Base-by-base conservation (phyloP, 1,140 invertebrate genomes). In the Whitmania pigra region DNA sequence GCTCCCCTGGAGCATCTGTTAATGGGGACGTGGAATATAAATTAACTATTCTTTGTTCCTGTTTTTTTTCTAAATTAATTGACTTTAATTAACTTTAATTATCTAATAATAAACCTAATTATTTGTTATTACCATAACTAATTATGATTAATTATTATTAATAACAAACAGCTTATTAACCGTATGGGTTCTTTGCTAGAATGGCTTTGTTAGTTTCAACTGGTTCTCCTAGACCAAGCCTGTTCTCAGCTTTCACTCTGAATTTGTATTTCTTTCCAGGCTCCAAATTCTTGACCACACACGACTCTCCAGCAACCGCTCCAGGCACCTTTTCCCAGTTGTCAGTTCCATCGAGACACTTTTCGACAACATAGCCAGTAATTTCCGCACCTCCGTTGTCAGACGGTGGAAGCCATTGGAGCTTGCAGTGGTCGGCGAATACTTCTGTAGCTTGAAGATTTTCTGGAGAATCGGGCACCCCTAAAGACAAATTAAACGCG, bases 361-460 rank as follows among this genome's bases (percentile, higher is more conserved):
- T 91, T 84, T 97, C 93, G 73, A 97, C 87, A 36, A 96, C 87
- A 82, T 99, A 96, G 83, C 92, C 94, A 74, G 90, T 93, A 69
- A 99, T 90, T 75, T 95, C 93, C 75, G 91, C 90, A 74, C 95
- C 96, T 77, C 95, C 95, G 83, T 97, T 89, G 81, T 99, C 95
- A 73, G 85, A 83, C 18, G 96, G 94, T 78, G 90, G 88, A 77
- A 90, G 89, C 96, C 96, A 99, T n/a, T 88, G 86, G n/a, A 98
- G 81, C 6, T 91, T 92, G 49, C 94, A 88, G n/a, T 88, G 87
- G 73, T 96, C 91, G 5, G 89, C 88, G 79, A 94, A 91, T 0
- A 98, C 87, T 69, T 88, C 88, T 5, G 87, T 88, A 78, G 93
- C 93, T 43, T 88, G 86, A 1, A 98, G 83, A 67, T 94, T 94